Evolutionary conservation across 2,888 invertebrate species (phyloP), one percentile per base, ranked within the genome.

Genomic region (Gryllus longicercus): DNA sequence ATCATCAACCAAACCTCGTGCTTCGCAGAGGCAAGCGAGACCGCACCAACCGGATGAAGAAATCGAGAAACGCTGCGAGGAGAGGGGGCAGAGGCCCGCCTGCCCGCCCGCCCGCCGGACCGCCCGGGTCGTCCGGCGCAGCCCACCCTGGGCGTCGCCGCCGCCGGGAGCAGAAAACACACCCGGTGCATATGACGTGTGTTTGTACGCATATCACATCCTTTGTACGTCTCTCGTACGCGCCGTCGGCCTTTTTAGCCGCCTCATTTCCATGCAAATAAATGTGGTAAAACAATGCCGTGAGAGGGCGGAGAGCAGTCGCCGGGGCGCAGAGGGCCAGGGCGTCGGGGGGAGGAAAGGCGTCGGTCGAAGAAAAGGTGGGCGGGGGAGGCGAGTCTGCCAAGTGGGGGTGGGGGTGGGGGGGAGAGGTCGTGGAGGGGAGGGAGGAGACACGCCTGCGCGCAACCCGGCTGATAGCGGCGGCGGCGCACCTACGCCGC

Each of bases 191-290:
- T 63, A 18, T 63, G 16, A 63, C 63, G 63, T 63, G 63, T 63
- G 63, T 63, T n/a, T 63, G 63, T 63, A n/a, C 63, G 63, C n/a
- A n/a, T 63, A 63, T 63, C 63, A 63, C n/a, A 63, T 14, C 63
- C 63, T 38, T 38, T 38, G 38, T 38, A 38, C 38, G 38, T 38
- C 38, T 38, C 38, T n/a, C 63, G 63, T n/a, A 18, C 63, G 4
- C 63, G 63, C 63, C 63, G 63, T n/a, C n/a, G 63, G n/a, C 16
- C 63, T n/a, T 63, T 63, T 63, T 63, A 63, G 8, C 63, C 63
- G n/a, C 63, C 63, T 63, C 63, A 63, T 63, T 63, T 63, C 63
- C 63, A 63, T 63, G 63, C 63, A 63, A 63, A 63, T 63, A 63
- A 63, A 63, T 63, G 63, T 63, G 63, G 63, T 63, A 63, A 63